These are phyloP conservation scores for Gasterosteus aculeatus DNA, from an alignment of 2,113 vertebrate species.

Conservation along the genomic window DNA sequence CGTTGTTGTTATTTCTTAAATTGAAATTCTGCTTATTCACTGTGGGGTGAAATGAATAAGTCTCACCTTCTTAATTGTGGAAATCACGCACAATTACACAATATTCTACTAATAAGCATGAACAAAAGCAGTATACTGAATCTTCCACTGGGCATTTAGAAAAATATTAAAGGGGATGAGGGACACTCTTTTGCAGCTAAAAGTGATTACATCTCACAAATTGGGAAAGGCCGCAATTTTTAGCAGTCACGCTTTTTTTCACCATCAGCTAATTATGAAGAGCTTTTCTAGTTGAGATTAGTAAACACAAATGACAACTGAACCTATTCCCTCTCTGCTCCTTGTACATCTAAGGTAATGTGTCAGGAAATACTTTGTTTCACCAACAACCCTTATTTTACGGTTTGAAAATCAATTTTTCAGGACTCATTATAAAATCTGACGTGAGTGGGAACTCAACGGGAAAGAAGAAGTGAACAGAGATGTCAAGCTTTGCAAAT, in stretches of 20 bases:
- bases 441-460: constrained; percentile 28
- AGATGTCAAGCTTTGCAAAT: constrained; percentile 24
- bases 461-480: constrained; percentile 7
- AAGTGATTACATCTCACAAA: constrained; percentile 19
- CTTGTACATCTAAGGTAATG: constrained; percentile 28
- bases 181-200: constrained; percentile 4
- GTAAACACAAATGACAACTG: constrained; percentile 39
- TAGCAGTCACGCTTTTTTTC: constrained; percentile 3
- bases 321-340: constrained; percentile 14
- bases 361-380: constrained; percentile 25
- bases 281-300: constrained; percentile 35
- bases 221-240: not conserved
- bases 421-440: constrained; percentile 23
- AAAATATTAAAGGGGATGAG: constrained; percentile 3
- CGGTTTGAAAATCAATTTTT: constrained; percentile 22
- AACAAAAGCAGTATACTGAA: constrained; percentile 35
- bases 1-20: constrained; percentile 72
- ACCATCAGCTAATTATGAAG: constrained; percentile 7
- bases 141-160: constrained; percentile 11
- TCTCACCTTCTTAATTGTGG: constrained; percentile 63
- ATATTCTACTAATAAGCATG: constrained; percentile 69
- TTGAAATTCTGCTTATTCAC: constrained; percentile 76
- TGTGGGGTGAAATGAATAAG: constrained; percentile 72
- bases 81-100: constrained; percentile 64
- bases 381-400: constrained; percentile 20